Conservation (phyloP, 2,797 vertebrate species). For the Myotis pilosus region DNA sequence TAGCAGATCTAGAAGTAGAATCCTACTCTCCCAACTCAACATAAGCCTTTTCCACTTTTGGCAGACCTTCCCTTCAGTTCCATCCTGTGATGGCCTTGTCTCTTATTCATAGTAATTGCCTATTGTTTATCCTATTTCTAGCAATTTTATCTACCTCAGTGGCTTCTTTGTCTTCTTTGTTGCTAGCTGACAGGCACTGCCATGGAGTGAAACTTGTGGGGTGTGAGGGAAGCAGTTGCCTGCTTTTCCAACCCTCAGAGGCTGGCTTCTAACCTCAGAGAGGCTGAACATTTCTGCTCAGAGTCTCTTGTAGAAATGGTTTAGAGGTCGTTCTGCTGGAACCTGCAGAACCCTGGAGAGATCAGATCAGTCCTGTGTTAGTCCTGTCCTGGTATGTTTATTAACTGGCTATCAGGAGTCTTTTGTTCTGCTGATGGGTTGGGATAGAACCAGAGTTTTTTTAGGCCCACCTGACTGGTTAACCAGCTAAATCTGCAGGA, state of each 20-base stretch:
- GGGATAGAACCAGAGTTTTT: neutral
- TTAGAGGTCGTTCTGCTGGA: neutral
- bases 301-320: neutral
- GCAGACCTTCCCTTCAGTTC: neutral
- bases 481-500: neutral
- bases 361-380: neutral
- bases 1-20: neutral
- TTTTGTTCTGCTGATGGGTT: neutral
- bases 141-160: neutral
- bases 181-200: neutral
- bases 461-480: neutral
- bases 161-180: neutral
- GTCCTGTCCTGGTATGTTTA: neutral
- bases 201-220: neutral
- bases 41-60: neutral
- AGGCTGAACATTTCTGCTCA: neutral
- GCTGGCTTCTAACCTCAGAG: neutral
- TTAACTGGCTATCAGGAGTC: neutral
- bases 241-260: neutral
- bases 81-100: neutral
- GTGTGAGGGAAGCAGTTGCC: neutral
- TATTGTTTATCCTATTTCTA: neutral
- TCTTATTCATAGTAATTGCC: neutral
- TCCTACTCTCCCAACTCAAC: neutral
- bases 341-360: neutral